A percentile compares a stretch with the other conserved stretches of the same genome.
Conservation (phyloP, 2,888 invertebrate genomes). For the Chrysina gloriosa region DNA sequence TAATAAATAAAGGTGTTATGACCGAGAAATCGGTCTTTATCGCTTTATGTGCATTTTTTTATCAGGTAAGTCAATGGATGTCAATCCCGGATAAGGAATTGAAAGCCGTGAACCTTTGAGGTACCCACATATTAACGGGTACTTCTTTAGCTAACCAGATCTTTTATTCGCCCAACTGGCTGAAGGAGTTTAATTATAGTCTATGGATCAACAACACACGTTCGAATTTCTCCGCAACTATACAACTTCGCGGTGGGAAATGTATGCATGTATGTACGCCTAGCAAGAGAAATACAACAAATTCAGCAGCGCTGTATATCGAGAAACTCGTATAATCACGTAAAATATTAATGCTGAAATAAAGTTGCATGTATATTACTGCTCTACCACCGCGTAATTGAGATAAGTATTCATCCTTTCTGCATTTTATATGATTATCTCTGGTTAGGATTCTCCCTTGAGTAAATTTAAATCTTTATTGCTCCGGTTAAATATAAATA, state of each 20-base stretch:
- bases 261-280: slow-evolving; percentile 6
- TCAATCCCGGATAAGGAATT: too few relatives aligned
- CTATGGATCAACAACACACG: slow-evolving; percentile 28
- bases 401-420: slow-evolving; percentile 47
- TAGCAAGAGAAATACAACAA: slow-evolving; percentile 23
- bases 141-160: slow-evolving; percentile 19
- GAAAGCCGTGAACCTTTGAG: too few relatives aligned
- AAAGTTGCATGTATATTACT: slow-evolving; percentile 43
- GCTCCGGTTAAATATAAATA: slow-evolving; percentile 40
- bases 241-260: slow-evolving; percentile 18
- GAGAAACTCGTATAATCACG: slow-evolving; percentile 16
- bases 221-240: slow-evolving; percentile 32
- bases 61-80: too few relatives aligned
- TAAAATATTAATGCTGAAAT: slow-evolving; percentile 42
- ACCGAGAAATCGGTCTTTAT: too few relatives aligned
- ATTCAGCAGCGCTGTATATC: slow-evolving; percentile 5
- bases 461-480: slow-evolving; percentile 43
- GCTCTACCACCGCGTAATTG: slow-evolving; percentile 45
- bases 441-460: slow-evolving; percentile 25
- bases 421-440: slow-evolving; percentile 47
- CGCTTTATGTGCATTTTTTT: too few relatives aligned
- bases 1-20: too few relatives aligned
- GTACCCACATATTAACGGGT: slow-evolving; percentile 16
- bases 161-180: slow-evolving; percentile 32
- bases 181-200: slow-evolving; percentile 39